These are phyloP conservation scores for Thryonomys swinderianus DNA, from an alignment of 2,113 vertebrate species.

Conservation along the genomic window DNA sequence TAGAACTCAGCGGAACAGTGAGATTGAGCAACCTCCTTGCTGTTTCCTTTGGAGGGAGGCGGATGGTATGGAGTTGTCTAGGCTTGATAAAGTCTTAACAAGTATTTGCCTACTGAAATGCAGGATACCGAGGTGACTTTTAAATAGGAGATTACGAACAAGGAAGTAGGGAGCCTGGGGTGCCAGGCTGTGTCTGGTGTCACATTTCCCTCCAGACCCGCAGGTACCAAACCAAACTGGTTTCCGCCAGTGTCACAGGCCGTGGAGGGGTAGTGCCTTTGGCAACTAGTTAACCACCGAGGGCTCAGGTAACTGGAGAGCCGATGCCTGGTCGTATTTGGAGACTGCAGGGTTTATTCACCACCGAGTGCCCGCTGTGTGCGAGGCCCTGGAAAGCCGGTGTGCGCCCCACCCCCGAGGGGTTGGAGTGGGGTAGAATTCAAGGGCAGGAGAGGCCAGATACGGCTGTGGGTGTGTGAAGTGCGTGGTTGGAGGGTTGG, in stretches of 20 bases:
- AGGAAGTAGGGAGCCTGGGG: rapidly evolving
- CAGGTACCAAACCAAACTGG: rapidly evolving
- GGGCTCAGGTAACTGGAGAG: background rate
- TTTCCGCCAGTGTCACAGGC: rapidly evolving
- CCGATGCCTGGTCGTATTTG: rapidly evolving
- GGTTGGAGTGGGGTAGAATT: background rate
- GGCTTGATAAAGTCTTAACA: background rate
- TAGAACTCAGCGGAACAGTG: background rate
- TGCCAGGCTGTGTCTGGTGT: rapidly evolving
- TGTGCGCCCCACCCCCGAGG: background rate
- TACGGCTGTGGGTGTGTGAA: rapidly evolving
- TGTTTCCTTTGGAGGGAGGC: background rate
- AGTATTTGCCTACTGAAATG: background rate
- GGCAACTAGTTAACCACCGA: rapidly evolving
- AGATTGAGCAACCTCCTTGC: background rate
- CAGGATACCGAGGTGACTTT: rapidly evolving
- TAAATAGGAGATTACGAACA: background rate
- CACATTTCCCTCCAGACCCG: rapidly evolving
- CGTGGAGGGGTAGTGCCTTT: background rate
- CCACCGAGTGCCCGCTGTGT: background rate
- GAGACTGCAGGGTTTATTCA: background rate
- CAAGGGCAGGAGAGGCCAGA: background rate
- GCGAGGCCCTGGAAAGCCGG: background rate
- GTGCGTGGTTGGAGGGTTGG: too few species aligned
- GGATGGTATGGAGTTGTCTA: rapidly evolving